Conservation (phyloP, 2,113 vertebrate species). For the Pluvialis apricaria region DNA sequence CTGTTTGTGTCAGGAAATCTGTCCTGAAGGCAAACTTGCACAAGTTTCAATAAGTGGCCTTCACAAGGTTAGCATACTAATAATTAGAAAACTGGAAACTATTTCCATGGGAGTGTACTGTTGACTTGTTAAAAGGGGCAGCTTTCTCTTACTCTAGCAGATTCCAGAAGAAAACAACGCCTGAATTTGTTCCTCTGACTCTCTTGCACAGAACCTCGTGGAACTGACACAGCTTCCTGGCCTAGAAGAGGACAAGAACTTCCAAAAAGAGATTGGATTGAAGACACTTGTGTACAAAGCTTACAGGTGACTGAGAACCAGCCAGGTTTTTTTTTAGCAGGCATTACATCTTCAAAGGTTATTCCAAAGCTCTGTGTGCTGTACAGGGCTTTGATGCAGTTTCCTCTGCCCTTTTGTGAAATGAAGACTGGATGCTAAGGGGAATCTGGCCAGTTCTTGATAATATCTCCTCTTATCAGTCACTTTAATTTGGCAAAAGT, state of each 20-base stretch:
- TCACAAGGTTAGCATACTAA: background rate
- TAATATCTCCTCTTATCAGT: background rate
- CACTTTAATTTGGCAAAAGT: background rate
- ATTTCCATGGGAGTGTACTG: slow-evolving; percentile 24
- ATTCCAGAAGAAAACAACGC: background rate
- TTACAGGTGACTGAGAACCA: slow-evolving; percentile 81
- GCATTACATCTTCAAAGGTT: background rate
- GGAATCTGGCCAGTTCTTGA: background rate
- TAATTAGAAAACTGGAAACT: slow-evolving; percentile 36
- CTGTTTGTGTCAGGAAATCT: slow-evolving; percentile 30
- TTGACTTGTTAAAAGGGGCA: background rate
- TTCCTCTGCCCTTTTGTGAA: background rate
- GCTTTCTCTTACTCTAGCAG: slow-evolving; percentile 17
- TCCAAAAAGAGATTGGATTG: slow-evolving; percentile 91
- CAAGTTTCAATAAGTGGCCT: slow-evolving; percentile 24
- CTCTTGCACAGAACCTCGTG: slow-evolving; percentile 84
- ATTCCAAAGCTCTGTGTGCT: background rate
- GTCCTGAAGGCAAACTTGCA: slow-evolving; percentile 9
- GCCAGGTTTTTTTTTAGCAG: background rate
- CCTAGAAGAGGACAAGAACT: slow-evolving; percentile 91
- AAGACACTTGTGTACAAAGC: slow-evolving; percentile 95
- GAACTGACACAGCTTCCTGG: slow-evolving; percentile 92
- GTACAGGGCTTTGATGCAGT: background rate
- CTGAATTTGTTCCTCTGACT: background rate
- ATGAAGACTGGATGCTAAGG: background rate